Conservation (phyloP, 2,888 invertebrate genomes). For the Trachelus iudaicus region DNA sequence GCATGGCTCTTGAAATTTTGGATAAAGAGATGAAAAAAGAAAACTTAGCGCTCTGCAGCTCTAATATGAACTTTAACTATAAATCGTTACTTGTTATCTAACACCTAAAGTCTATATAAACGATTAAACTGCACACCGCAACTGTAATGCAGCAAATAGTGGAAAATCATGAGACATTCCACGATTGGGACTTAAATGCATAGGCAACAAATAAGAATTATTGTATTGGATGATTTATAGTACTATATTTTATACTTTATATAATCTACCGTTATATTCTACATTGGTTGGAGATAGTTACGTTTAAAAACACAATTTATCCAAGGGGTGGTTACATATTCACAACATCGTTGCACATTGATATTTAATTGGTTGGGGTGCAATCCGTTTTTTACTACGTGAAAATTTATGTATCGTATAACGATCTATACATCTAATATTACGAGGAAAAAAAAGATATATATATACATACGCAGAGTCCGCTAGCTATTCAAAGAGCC, state of each 20-base stretch:
- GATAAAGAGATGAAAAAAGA: background rate
- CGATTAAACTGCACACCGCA: conserved; percentile 46
- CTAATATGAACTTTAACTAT: conserved; percentile 56
- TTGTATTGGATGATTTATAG: conserved; percentile 54
- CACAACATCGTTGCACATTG: conserved; percentile 57
- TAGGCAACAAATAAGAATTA: conserved; percentile 56
- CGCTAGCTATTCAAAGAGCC: conserved; percentile 61
- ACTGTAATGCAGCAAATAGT: conserved; percentile 56
- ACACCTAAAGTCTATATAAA: conserved; percentile 55
- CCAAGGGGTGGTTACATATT: conserved; percentile 51
- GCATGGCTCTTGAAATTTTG: conserved; percentile 36
- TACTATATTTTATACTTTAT: conserved; percentile 62
- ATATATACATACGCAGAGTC: conserved; percentile 20
- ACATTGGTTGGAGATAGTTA: conserved; percentile 29
- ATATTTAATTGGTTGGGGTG: conserved; percentile 61
- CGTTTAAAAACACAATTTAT: conserved; percentile 36
- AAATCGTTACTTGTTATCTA: conserved; percentile 55
- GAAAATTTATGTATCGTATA: conserved; percentile 18
- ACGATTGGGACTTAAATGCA: conserved; percentile 64
- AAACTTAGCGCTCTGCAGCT: conserved; percentile 37
- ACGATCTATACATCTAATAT: conserved; percentile 25
- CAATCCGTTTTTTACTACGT: conserved; percentile 55
- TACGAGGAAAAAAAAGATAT: conserved; percentile 8
- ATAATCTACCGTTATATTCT: conserved; percentile 56
- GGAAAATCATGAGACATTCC: conserved; percentile 64